Conservation (phyloP, 2,888 invertebrate species). For the Lymantria dispar region DNA sequence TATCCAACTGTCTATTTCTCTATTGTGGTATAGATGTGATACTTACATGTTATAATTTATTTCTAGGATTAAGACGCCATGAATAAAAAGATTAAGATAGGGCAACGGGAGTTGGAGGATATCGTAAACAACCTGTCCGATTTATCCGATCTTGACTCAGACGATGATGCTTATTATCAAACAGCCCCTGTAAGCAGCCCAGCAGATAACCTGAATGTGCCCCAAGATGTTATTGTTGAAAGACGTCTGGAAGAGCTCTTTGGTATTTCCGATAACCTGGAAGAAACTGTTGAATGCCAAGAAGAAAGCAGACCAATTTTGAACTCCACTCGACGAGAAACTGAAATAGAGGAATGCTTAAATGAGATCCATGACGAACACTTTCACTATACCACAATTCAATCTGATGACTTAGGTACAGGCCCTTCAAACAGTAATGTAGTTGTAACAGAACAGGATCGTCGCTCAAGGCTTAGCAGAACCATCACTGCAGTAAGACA, state of each 20-base stretch:
- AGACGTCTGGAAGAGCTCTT: constrained; percentile 22
- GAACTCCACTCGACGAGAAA: constrained; percentile 9
- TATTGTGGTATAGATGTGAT: constrained; percentile 3
- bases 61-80: constrained; percentile 7
- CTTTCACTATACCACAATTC: constrained; percentile 5
- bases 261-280: constrained; percentile 14
- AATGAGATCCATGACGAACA: constrained; percentile 9
- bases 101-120: constrained; percentile 8
- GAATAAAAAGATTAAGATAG: constrained; percentile 2
- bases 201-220: constrained; percentile 11
- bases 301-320: background rate
- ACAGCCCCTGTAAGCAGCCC: constrained; percentile 19
- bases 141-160: constrained; percentile 23
- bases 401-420: constrained; percentile 9
- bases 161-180: constrained; percentile 22
- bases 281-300: constrained; percentile 9
- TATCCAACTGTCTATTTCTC: too few relatives aligned
- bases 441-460: constrained; percentile 9
- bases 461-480: constrained; percentile 14
- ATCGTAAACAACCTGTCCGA: constrained; percentile 18
- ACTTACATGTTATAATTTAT: constrained; percentile 7
- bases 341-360: constrained; percentile 18
- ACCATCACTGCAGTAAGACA: constrained; percentile 16
- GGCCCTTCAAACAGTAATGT: constrained; percentile 9
- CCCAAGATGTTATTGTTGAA: constrained; percentile 20